Conservation (phyloP, 1,140 invertebrate genomes). For the Eufriesea mexicana region DNA sequence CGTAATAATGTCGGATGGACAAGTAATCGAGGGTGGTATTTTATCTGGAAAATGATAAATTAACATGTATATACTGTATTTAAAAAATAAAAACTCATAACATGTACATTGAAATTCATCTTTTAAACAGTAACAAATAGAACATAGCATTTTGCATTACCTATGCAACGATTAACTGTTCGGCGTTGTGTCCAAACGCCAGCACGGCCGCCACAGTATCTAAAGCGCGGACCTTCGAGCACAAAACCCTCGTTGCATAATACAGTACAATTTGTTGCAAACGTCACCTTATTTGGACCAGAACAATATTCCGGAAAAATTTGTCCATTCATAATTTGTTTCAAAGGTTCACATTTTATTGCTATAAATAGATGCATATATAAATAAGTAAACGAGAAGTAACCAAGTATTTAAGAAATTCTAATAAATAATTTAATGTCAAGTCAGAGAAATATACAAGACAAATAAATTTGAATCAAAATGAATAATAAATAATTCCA, state of each 20-base stretch:
- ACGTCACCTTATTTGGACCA: conserved; percentile 80
- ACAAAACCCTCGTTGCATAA: conserved; percentile 84
- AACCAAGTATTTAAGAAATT: no score
- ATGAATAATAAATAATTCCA: no score
- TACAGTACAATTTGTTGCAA: conserved; percentile 83
- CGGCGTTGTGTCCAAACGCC: conserved; percentile 82
- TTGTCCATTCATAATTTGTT: conserved; percentile 80
- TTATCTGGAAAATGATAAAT: conserved; percentile 77
- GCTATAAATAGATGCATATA: conserved; percentile 72
- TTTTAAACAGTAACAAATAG: no score
- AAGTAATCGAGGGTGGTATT: conserved; percentile 82
- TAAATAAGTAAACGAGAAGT: no score
- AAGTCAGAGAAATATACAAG: no score
- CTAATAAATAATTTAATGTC: no score
- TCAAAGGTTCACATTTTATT: conserved; percentile 83
- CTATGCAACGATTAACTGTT: conserved; percentile 80
- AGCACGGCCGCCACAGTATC: conserved; percentile 79
- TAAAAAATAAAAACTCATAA: no score
- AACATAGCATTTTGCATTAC: conserved; percentile 69
- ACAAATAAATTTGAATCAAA: no score
- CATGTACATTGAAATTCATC: background rate
- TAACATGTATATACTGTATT: no score
- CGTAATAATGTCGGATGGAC: conserved; percentile 82
- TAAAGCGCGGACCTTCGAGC: conserved; percentile 80
- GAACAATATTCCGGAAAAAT: conserved; percentile 82